Evolutionary conservation across 1,140 invertebrate genomes (phyloP).

Genomic region (Thereuonema tuberculata): DNA sequence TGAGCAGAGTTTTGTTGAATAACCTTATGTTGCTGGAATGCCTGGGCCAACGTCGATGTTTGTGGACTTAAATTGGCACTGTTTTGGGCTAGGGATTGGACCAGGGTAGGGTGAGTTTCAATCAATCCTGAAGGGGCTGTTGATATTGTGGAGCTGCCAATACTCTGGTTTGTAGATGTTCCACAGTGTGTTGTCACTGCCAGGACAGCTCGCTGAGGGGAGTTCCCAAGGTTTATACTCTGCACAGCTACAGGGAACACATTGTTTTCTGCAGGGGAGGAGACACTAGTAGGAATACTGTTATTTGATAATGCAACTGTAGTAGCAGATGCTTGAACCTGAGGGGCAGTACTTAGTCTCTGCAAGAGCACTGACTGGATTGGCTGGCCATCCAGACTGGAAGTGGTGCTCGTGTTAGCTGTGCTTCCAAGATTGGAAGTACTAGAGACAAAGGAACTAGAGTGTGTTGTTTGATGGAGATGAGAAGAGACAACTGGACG

Average conservation of each 20-base stretch:
- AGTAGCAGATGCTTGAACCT: background rate
- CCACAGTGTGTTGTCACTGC: background rate
- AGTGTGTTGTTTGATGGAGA: background rate
- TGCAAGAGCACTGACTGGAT: background rate
- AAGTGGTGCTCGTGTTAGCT: slow-evolving; percentile 2
- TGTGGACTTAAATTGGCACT: background rate
- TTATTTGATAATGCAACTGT: no score
- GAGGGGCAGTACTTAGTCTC: background rate
- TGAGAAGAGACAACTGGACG: slow-evolving; percentile 8
- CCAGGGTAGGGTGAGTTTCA: background rate
- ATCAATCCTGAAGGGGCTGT: slow-evolving; percentile 3
- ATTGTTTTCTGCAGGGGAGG: background rate
- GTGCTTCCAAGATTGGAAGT: background rate
- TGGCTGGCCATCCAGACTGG: background rate
- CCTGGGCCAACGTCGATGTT: background rate
- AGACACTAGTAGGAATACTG: no score
- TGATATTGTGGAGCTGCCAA: background rate
- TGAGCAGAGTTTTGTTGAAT: background rate
- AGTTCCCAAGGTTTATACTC: slow-evolving; percentile 8
- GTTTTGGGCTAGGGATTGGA: background rate
- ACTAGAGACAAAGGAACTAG: background rate
- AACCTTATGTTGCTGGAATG: background rate
- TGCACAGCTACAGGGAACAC: slow-evolving; percentile 16
- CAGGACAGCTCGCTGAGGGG: background rate
- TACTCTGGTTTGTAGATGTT: background rate